Evolutionary conservation across 2,113 vertebrate species (phyloP), one percentile per base, ranked within the genome.

Genomic region (Barbus barbus): DNA sequence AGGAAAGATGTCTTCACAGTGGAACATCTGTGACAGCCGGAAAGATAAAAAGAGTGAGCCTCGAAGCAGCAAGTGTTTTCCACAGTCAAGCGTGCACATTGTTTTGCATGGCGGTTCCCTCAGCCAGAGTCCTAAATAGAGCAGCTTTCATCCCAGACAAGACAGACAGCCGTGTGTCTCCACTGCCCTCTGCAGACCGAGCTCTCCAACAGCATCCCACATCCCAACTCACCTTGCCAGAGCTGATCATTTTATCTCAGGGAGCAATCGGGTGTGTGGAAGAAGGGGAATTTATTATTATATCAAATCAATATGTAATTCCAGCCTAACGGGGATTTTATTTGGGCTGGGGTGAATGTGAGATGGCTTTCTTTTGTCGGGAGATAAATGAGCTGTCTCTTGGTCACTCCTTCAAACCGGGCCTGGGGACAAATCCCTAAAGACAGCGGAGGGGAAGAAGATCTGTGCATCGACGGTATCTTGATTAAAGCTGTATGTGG

Each of bases 221-320:
- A 16, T 38, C 3, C 60, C 31, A 16, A 1, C 44, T 91, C 87
- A 88, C 86, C 83, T 86, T 78, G 84, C 87, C 74, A 76, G 83
- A 71, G n/a, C 84, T 51, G 88, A 84, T 87, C 53, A 87, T 87
- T 88, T 85, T 86, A 79, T 81, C 83, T 79, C 84, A 58, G 85
- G 63, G 89, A 82, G 89, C 90, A 89, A 63, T 84, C 74, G 81
- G 46, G 60, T 78, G 63, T 76, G 79, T 33, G 75, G 76, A 83
- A 77, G 48, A 69, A 63, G 77, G 71, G 85, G 81, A 83, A 87
- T 88, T 84, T 89, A 89, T 88, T 89, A 90, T 82, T 89, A 41
- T 83, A 77, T 88, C 67, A 89, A 89, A 90, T 90, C 87, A 87
- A 90, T 87, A 89, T 86, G 86, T 73, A 86, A 89, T 89, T 81